Evolutionary conservation across 2,113 vertebrate genomes (phyloP).

Genomic region (Gavia stellata): DNA sequence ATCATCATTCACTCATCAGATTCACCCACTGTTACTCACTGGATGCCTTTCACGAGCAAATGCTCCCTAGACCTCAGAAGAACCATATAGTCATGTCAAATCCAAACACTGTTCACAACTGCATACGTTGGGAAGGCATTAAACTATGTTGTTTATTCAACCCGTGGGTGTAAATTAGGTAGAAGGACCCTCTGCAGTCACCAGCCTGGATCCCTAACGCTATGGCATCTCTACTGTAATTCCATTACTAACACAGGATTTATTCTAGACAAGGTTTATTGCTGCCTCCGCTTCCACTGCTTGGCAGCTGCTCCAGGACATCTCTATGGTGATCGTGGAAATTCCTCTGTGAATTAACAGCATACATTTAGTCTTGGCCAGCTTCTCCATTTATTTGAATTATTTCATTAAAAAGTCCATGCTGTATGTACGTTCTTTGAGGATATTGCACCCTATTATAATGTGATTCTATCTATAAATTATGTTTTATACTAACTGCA

Average conservation of each 20-base stretch:
- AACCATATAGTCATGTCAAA: background rate
- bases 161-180: background rate
- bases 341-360: background rate
- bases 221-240: background rate
- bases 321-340: background rate
- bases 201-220: background rate
- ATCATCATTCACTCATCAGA: background rate
- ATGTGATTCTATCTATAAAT: slow-evolving; percentile 27
- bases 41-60: background rate
- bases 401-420: slow-evolving; percentile 11
- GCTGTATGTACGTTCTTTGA: background rate
- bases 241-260: background rate
- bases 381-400: background rate
- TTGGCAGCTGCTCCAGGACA: background rate
- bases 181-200: background rate
- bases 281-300: background rate
- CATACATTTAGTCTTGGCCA: background rate
- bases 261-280: background rate
- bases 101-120: background rate
- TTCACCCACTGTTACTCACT: background rate
- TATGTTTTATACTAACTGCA: slow-evolving; percentile 1
- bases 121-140: background rate
- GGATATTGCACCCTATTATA: background rate
- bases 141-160: background rate
- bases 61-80: background rate